Evolutionary conservation across 2,888 invertebrate species (phyloP).

Genomic region (Epinotia bilunana): DNA sequence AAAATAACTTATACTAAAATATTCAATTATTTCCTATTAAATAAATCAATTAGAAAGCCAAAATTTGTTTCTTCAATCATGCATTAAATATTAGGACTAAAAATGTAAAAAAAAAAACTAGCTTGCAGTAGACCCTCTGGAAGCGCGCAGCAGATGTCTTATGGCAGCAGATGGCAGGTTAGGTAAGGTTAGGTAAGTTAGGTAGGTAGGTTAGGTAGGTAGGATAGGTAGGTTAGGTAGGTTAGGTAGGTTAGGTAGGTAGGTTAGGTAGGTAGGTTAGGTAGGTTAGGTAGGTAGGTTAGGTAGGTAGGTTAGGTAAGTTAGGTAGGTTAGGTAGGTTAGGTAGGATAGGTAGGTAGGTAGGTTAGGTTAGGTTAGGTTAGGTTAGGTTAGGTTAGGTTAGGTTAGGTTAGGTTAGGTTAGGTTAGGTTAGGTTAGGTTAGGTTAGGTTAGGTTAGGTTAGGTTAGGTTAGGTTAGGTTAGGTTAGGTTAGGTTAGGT

Average conservation of each 20-base stretch:
- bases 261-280: conserved; percentile 33
- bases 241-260: conserved; percentile 40
- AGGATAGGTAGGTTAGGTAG: conserved; percentile 44
- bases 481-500: conserved; percentile 15
- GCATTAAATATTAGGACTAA: too few relatives aligned
- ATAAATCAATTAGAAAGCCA: too few relatives aligned
- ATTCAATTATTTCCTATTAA: too few relatives aligned
- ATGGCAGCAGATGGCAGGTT: too few relatives aligned
- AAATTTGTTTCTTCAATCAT: too few relatives aligned
- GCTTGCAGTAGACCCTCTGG: too few relatives aligned
- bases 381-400: conserved; percentile 15
- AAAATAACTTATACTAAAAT: too few relatives aligned
- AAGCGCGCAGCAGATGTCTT: too few relatives aligned
- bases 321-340: conserved; percentile 26
- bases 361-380: conserved; percentile 14
- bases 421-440: conserved; percentile 15
- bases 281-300: conserved; percentile 39
- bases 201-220: conserved; percentile 44
- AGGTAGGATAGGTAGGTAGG: not conserved
- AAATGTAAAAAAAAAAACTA: too few relatives aligned
- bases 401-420: conserved; percentile 15
- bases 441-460: conserved; percentile 15
- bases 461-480: conserved; percentile 15
- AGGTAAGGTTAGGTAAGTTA: conserved; percentile 46
- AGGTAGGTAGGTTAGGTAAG: conserved; percentile 46